Evolutionary conservation across 2,888 invertebrate species (phyloP).

Genomic region (Drosophila diplacantha): DNA sequence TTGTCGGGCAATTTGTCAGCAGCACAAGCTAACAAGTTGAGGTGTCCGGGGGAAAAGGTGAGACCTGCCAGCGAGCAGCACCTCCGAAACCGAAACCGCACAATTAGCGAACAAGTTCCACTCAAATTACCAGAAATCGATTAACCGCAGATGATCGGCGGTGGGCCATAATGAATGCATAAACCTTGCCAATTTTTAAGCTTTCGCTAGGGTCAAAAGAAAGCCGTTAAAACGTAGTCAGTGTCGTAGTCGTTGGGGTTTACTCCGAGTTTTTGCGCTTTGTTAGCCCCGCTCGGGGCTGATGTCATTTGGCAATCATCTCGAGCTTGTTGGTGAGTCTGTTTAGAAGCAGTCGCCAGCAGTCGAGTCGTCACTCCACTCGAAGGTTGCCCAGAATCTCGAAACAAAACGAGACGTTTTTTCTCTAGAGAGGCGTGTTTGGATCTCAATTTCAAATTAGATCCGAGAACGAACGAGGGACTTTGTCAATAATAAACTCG

Average conservation of each 20-base stretch:
- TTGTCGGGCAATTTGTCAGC: slow-evolving; percentile 33
- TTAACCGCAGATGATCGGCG: slow-evolving; percentile 32
- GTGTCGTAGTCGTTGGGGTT: slow-evolving; percentile 10
- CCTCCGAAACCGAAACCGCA: slow-evolving; percentile 27
- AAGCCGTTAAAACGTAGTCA: slow-evolving; percentile 32
- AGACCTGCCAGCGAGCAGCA: slow-evolving; percentile 13
- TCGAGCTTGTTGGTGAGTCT: slow-evolving; percentile 30
- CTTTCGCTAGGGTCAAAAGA: slow-evolving; percentile 51
- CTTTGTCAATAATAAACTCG: slow-evolving; percentile 54
- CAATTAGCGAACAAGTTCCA: slow-evolving; percentile 27
- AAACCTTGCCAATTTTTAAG: slow-evolving; percentile 25
- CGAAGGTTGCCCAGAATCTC: slow-evolving; percentile 57
- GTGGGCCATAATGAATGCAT: slow-evolving; percentile 16
- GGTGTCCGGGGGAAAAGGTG: slow-evolving; percentile 11
- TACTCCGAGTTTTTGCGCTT: slow-evolving; percentile 8
- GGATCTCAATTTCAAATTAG: slow-evolving; percentile 37
- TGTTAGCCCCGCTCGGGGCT: slow-evolving; percentile 50
- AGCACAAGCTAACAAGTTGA: slow-evolving; percentile 13
- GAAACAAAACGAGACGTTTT: slow-evolving; percentile 31
- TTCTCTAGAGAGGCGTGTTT: slow-evolving; percentile 40
- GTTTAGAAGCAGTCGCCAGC: slow-evolving; percentile 40
- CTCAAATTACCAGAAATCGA: slow-evolving; percentile 34
- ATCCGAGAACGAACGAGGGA: slow-evolving; percentile 24
- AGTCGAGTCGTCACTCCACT: slow-evolving; percentile 33
- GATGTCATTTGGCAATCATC: slow-evolving; percentile 66